phyloP scores from a whole-genome alignment of 1,140 invertebrate genomes.

The Augochlora pura region DNA sequence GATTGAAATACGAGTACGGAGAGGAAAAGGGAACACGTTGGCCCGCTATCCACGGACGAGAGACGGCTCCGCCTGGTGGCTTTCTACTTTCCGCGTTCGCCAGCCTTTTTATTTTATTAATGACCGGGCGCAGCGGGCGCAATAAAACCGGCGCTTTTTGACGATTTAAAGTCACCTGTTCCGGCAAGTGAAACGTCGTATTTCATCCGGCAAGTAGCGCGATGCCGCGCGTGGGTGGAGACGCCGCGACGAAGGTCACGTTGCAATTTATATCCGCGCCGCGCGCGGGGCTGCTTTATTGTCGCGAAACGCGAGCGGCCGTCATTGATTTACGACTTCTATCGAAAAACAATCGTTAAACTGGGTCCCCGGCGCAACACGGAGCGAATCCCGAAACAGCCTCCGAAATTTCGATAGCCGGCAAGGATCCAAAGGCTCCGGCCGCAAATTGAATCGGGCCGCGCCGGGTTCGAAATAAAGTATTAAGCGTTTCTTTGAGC shows the following conservation, averaged over 20 bases:
- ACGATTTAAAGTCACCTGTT: constrained; percentile 33
- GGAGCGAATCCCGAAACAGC: no score
- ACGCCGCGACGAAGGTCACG: constrained; percentile 32
- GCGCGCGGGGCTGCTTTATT: constrained; percentile 19
- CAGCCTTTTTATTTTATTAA: neutral
- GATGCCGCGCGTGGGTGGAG: no score
- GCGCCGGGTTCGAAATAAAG: no score
- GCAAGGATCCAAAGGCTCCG: no score
- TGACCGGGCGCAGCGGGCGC: neutral
- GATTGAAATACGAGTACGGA: constrained; percentile 1
- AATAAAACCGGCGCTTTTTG: constrained; percentile 12
- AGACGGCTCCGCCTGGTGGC: neutral
- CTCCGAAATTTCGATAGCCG: no score
- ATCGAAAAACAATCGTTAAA: constrained; percentile 44
- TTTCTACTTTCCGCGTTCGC: neutral
- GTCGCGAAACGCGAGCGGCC: constrained; percentile 2
- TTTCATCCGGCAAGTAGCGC: constrained; percentile 31
- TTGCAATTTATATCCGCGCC: constrained; percentile 37
- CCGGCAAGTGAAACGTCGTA: constrained; percentile 11
- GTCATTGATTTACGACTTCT: constrained; percentile 44
- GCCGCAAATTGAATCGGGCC: no score
- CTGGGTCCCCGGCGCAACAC: constrained; percentile 1
- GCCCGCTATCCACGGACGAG: neutral
- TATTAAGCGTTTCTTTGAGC: no score
- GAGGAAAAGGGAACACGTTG: neutral